Conservation (phyloP, 2,113 vertebrate genomes). For the Meles meles region DNA sequence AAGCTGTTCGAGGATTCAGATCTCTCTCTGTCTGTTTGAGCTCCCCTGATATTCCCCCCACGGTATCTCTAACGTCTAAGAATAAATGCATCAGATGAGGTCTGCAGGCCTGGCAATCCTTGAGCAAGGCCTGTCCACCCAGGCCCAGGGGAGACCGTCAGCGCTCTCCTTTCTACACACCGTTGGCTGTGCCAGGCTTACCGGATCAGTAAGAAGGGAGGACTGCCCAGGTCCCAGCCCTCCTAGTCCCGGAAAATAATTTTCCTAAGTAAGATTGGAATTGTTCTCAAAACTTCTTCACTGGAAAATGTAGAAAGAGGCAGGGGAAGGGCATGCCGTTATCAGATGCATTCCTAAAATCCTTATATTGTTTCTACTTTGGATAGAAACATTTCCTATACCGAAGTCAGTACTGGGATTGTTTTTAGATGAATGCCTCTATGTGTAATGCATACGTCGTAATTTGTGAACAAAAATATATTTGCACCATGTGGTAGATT, state of each 20-base stretch:
- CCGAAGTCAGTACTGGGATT: neutral
- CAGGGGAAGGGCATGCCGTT: accelerated
- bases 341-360: neutral
- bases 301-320: neutral
- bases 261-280: too few relatives aligned
- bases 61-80: neutral
- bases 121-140: accelerated
- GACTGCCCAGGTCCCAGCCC: neutral
- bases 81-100: neutral
- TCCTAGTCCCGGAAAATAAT: neutral
- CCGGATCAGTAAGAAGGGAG: neutral
- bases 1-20: neutral
- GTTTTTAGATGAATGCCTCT: neutral
- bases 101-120: too few relatives aligned
- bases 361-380: neutral
- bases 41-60: too few relatives aligned
- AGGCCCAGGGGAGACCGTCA: too few relatives aligned
- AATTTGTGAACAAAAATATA: neutral
- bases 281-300: neutral
- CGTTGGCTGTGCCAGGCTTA: accelerated
- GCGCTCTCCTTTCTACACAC: accelerated
- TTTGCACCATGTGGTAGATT: neutral
- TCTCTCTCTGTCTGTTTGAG: neutral
- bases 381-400: neutral
- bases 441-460: neutral